phyloP scores from a whole-genome alignment of 2,888 invertebrate genomes.

The Toxonevra muliebris region DNA sequence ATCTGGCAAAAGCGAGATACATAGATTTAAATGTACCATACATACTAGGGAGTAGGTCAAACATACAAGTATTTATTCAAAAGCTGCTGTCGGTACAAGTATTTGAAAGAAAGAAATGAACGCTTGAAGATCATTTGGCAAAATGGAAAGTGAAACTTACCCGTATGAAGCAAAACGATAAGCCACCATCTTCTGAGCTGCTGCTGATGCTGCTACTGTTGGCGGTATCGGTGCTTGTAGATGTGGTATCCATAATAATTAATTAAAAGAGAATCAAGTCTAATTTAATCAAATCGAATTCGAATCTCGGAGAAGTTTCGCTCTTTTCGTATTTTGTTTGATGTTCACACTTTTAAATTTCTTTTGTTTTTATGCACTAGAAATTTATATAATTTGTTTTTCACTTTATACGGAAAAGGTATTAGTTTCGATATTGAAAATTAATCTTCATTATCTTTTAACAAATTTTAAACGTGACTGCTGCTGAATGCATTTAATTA shows the following conservation, averaged over 20 bases:
- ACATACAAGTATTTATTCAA: background rate
- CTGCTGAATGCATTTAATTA: background rate
- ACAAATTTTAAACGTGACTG: background rate
- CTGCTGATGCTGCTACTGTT: conserved; percentile 34
- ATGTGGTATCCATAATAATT: conserved; percentile 32
- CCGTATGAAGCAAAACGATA: conserved; percentile 43
- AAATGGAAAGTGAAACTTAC: conserved; percentile 37
- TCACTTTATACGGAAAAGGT: background rate
- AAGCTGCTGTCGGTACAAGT: background rate
- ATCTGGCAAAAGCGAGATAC: background rate
- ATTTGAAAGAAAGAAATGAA: too few relatives aligned
- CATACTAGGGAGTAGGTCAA: background rate
- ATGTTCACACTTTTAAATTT: background rate
- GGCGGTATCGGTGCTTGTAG: conserved; percentile 41
- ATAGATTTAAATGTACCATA: background rate
- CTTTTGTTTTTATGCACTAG: conserved; percentile 22
- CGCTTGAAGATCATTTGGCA: background rate
- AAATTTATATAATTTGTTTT: conserved; percentile 26
- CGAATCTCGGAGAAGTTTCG: background rate
- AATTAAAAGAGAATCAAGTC: background rate
- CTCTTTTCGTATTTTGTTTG: background rate
- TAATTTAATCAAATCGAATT: background rate
- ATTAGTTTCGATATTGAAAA: background rate
- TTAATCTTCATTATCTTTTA: background rate
- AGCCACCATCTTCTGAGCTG: conserved; percentile 38